Percentiles rank a stretch among this genome's conserved stretches.
Conservation (phyloP, 1,140 invertebrate genomes). For the Pristionchus pacificus region DNA sequence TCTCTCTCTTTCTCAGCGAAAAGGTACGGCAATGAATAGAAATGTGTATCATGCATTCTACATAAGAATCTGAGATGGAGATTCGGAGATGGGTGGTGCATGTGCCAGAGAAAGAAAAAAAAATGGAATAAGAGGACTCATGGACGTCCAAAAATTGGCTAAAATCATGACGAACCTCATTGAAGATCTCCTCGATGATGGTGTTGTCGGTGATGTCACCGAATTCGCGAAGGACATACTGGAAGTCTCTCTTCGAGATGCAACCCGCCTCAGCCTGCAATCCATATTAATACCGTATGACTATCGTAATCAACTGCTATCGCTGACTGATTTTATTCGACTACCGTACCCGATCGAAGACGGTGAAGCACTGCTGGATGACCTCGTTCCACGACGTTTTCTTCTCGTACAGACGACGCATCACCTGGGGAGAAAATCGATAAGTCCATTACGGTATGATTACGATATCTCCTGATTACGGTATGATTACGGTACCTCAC, state of each 20-base stretch:
- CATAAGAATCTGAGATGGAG: no score
- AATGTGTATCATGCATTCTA: no score
- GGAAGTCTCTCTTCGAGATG: conserved; percentile 51
- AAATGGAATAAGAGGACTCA: no score
- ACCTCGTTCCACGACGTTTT: conserved; percentile 54
- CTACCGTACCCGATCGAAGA: conserved; percentile 49
- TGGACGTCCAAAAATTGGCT: no score
- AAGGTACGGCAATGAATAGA: no score
- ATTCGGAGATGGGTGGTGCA: no score
- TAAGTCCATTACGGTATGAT: conserved; percentile 10
- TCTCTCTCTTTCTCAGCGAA: no score
- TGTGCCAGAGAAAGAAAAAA: no score
- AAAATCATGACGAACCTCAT: no score
- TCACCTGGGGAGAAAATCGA: conserved; percentile 49
- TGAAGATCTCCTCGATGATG: conserved; percentile 53
- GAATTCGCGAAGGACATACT: conserved; percentile 52
- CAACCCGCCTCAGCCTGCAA: conserved; percentile 50
- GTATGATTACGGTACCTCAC: conserved; percentile 14
- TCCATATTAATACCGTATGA: conserved; percentile 17
- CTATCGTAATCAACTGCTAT: no score
- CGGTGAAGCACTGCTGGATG: conserved; percentile 51
- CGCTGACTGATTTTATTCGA: no score
- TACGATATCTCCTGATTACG: conserved; percentile 19
- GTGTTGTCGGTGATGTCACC: conserved; percentile 48
- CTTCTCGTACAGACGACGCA: conserved; percentile 54